These are phyloP conservation scores for Epirrita christyi DNA, from an alignment of 2,888 invertebrate genomes.

Conservation along the genomic window DNA sequence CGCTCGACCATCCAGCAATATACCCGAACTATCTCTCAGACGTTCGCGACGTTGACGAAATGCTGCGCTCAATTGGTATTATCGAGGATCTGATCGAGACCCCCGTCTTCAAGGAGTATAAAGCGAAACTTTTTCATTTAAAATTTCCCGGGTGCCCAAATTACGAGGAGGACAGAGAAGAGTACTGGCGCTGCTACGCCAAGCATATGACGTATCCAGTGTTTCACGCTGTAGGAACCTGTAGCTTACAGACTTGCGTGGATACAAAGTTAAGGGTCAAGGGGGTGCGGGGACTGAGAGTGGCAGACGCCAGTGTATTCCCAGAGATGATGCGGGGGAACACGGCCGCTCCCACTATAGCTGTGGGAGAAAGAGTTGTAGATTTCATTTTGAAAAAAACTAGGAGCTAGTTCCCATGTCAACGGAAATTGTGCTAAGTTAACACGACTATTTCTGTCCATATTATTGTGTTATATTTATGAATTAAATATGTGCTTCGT, in stretches of 20 bases:
- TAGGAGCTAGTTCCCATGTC: too few relatives aligned
- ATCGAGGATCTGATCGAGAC: slow-evolving; percentile 52
- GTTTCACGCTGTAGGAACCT: slow-evolving; percentile 62
- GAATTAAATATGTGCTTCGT: too few relatives aligned
- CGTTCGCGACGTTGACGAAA: slow-evolving; percentile 51
- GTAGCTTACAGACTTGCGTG: slow-evolving; percentile 49
- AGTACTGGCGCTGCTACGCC: slow-evolving; percentile 64
- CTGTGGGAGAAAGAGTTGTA: slow-evolving; percentile 59
- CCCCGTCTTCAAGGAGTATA: slow-evolving; percentile 36
- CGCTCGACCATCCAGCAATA: slow-evolving; percentile 50
- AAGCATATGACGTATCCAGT: slow-evolving; percentile 60
- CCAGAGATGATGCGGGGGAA: slow-evolving; percentile 55
- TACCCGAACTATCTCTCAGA: slow-evolving; percentile 58
- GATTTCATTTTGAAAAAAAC: slow-evolving; percentile 46
- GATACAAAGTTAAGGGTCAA: slow-evolving; percentile 56
- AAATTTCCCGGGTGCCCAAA: slow-evolving; percentile 51
- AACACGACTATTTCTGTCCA: too few relatives aligned
- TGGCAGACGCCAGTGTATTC: slow-evolving; percentile 56
- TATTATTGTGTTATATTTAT: too few relatives aligned
- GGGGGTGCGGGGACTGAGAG: slow-evolving; percentile 53
- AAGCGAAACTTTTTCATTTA: slow-evolving; percentile 49
- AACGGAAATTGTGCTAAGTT: too few relatives aligned
- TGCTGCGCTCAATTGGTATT: slow-evolving; percentile 52
- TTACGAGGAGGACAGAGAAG: slow-evolving; percentile 20
- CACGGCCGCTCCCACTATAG: slow-evolving; percentile 60